Base-by-base conservation (phyloP, 2,113 vertebrate species). In the Nematolebias whitei region DNA sequence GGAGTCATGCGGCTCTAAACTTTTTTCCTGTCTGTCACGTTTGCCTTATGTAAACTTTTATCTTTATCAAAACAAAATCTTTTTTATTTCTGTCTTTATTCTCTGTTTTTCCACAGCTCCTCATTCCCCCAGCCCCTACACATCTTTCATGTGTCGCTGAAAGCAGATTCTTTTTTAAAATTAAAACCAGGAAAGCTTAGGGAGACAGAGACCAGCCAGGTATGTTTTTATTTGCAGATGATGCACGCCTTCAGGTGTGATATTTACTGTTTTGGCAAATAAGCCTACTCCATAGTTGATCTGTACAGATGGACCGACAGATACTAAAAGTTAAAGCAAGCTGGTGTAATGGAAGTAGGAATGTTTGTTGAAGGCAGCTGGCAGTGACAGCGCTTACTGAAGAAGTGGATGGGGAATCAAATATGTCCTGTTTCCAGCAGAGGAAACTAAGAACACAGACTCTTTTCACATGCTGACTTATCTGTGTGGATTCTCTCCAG, bases 261-360 rank as follows among this genome's bases (percentile, higher is more conserved):
- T 74, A 66, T 74, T 74, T 64, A 65, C 63, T 63, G 60, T 71
- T 74, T 68, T 61, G 64, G 63, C 70, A 85, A 82, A 82, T 53
- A 78, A 58, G 48, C 82, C 62, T 41, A 68, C 74, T 80, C 51
- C 64, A 59, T 29, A 54, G 38, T 58, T 66, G 32, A 65, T 57
- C 26, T 38, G 70, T 62, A 26, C 52, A 55, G 52, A 55, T 55
- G 52, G 68, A 74, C 12, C 35, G 68, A 76, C 13, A 40, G 38
- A 63, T 18, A 19, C 13, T n/a, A 12, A 20, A 23, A 58, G 57
- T 58, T 70, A 63, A 51, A 40, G 56, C 45, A 54, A 38, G 43
- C 55, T 59, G 68, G 26, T 55, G 32, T 51, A 62, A 68, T 50
- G 12, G 57, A 20, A 1, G 3, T 44, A 49, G 50, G 38, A 35